Percentiles rank a stretch among this genome's conserved stretches.
phyloP scores from a whole-genome alignment of 2,113 vertebrate genomes.

The Catagonus wagneri region DNA sequence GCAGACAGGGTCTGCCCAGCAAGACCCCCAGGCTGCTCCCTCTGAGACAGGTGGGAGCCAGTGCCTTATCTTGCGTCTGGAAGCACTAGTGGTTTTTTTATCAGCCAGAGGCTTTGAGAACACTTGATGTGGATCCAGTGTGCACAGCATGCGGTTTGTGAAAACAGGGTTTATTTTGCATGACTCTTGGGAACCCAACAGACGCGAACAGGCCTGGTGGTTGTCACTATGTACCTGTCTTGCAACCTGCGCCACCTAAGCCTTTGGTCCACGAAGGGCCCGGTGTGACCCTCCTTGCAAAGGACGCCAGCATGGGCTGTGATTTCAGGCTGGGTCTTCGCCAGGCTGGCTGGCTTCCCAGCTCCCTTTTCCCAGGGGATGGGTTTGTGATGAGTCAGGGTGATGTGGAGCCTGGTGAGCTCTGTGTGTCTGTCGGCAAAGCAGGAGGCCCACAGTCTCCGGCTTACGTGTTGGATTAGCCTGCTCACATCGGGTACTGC shows the following conservation, averaged over 20 bases:
- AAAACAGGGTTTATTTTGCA: neutral
- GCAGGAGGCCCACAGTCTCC: neutral
- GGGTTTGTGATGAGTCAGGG: neutral
- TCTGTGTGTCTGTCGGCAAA: neutral
- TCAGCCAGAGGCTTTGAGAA: constrained; percentile 77
- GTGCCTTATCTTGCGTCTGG: fast-evolving
- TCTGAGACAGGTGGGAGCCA: neutral
- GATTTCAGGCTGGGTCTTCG: neutral
- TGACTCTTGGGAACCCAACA: neutral
- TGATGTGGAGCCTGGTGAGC: too few species aligned
- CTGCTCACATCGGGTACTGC: fast-evolving
- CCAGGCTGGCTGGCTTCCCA: neutral
- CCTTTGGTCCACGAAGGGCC: neutral
- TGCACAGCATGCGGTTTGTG: neutral
- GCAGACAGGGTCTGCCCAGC: neutral
- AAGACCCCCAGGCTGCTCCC: too few species aligned
- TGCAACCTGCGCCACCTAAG: constrained; percentile 8
- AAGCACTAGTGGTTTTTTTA: constrained; percentile 80
- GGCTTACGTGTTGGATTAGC: neutral
- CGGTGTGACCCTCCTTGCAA: constrained; percentile 54
- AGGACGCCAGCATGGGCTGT: constrained; percentile 64
- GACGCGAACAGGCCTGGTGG: fast-evolving
- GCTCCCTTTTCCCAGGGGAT: neutral
- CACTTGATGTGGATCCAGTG: constrained; percentile 59
- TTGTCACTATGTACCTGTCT: constrained; percentile 63